These are phyloP conservation scores for Stegostoma tigrinum DNA, from an alignment of 2,113 vertebrate genomes.

Conservation along the genomic window DNA sequence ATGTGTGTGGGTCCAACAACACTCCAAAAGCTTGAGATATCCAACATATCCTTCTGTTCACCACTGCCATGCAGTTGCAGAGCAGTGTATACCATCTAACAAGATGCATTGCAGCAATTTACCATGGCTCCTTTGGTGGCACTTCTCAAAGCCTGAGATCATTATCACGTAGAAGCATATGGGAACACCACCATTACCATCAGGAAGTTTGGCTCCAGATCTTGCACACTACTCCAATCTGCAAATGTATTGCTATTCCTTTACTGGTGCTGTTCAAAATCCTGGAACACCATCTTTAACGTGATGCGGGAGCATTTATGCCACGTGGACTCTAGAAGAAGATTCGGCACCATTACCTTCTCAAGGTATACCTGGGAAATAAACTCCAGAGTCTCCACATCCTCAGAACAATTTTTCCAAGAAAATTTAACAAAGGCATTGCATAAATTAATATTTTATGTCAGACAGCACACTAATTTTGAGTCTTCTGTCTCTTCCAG, in stretches of 20 bases:
- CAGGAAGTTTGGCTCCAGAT: neutral
- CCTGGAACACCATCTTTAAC: neutral
- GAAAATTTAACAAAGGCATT: neutral
- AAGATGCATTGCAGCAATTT: neutral
- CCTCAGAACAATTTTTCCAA: neutral
- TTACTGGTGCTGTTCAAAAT: neutral
- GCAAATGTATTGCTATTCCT: neutral
- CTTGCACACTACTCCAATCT: neutral
- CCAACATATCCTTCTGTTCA: neutral
- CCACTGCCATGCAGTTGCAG: neutral
- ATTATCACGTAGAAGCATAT: neutral
- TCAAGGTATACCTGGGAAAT: neutral
- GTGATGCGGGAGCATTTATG: neutral
- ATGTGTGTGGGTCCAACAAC: neutral
- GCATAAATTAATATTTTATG: neutral
- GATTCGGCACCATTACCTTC: neutral
- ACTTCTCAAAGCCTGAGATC: too few relatives aligned
- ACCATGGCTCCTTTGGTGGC: too few relatives aligned
- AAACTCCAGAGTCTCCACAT: neutral
- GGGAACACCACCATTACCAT: neutral
- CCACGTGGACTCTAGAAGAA: neutral
- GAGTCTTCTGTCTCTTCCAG: constrained; percentile 52
- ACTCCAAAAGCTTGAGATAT: neutral
- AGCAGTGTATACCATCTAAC: neutral
- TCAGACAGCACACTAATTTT: neutral